Conservation (phyloP, 2,888 invertebrate genomes). For the Polyploca ridens region DNA sequence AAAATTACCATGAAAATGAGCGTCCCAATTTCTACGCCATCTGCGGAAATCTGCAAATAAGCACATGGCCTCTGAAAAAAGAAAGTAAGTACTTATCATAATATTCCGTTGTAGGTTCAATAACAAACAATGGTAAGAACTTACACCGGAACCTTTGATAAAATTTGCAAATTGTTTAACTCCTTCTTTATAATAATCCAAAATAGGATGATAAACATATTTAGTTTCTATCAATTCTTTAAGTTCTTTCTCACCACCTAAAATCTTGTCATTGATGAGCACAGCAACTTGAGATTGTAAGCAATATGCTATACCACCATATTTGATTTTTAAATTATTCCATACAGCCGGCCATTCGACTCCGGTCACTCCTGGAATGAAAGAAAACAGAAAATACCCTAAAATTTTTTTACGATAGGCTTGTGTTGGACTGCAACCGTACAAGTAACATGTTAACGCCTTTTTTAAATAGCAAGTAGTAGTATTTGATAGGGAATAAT, state of each 20-base stretch:
- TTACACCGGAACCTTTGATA: slow-evolving; percentile 72
- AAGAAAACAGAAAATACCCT: slow-evolving; percentile 12
- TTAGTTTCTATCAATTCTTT: slow-evolving; percentile 67
- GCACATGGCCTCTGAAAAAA: slow-evolving; percentile 83
- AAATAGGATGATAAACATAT: slow-evolving; percentile 69
- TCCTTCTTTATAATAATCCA: slow-evolving; percentile 76
- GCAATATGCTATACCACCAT: slow-evolving; percentile 76
- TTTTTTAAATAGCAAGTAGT: too few relatives aligned
- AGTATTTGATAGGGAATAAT: too few relatives aligned
- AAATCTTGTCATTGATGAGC: slow-evolving; percentile 72
- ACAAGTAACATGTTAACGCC: too few relatives aligned
- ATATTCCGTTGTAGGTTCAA: neutral
- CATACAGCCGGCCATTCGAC: slow-evolving; percentile 71
- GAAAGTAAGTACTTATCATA: slow-evolving; percentile 14
- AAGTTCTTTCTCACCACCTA: slow-evolving; percentile 82
- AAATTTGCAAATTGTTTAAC: slow-evolving; percentile 68
- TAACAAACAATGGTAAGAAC: slow-evolving; percentile 24
- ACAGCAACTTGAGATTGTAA: slow-evolving; percentile 75
- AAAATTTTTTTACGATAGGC: too few relatives aligned
- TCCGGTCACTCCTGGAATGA: slow-evolving; percentile 58
- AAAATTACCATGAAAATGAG: slow-evolving; percentile 83
- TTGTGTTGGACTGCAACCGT: too few relatives aligned
- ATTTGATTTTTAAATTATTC: slow-evolving; percentile 64
- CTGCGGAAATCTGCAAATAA: slow-evolving; percentile 81
- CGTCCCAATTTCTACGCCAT: slow-evolving; percentile 73